Evolutionary conservation across 2,888 invertebrate genomes (phyloP), one percentile per base, ranked within the genome.

Genomic region (Cataglyphis cursor): DNA sequence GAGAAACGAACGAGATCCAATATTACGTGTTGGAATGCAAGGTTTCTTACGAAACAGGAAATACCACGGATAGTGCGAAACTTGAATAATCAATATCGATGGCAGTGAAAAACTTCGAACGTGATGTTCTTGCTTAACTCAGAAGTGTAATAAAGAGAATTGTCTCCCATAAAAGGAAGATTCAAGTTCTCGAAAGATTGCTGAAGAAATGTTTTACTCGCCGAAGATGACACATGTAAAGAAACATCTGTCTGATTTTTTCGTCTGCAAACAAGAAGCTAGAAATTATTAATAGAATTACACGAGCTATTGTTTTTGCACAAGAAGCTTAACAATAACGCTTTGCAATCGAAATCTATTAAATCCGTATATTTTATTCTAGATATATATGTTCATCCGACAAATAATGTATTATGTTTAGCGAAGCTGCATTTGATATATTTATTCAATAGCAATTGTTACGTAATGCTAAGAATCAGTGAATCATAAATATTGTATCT

Each of bases 11-110:
- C 80, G 44, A 68, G 38, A 83, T 70, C 38, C 80, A 72, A 64
- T 85, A 83, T 73, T 87, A 84, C 84, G 88, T 84, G 87, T 28
- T 57, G 74, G 82, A 87, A 87, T 82, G 87, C 76, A 61, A 35
- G 38, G 24, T 51, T 31, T 8, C 74, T 28, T 51, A 41, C 15
- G 21, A 38, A 82, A 73, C 64, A 59, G 31, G 41, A 28, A 82
- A 31, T 70, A 51, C 35, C n/a, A 59, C 54, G 64, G 15, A 59
- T 21, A 68, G 28, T 59, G 44, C 41, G 38, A 38, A 61, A 85
- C 65, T 70, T 85, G 57, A 85, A 85, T 68, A 85, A 87, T 87
- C 81, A 54, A 87, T 81, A 75, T 51, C 10, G 21, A 8, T 28
- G 9, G 35, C 62, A 21, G 44, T 66, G 21, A 73, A 81, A 78